Base-by-base conservation (phyloP, 2,888 invertebrate species). In the Leptinotarsa tumamoca region DNA sequence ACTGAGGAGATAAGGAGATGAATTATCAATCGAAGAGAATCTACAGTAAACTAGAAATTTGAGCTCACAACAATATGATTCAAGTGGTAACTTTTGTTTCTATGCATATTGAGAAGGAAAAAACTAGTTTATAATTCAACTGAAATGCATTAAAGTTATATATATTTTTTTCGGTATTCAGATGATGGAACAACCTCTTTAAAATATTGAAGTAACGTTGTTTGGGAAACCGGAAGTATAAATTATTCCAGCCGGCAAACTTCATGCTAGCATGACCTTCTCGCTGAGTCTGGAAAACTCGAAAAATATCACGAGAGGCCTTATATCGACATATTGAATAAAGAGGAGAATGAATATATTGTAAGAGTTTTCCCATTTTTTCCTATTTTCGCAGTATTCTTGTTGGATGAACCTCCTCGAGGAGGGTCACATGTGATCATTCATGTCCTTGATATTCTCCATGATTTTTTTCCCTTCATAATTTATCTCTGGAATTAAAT, bases 181-280 rank as follows among this genome's bases (percentile, higher is more conserved):
- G 14, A 14, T 33, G 13, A 56, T 56, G n/a, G 33, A 27, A 18
- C 69, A 56, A 69, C 58, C 33, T 58, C n/a, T 49, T 33, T 58
- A 4, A 69, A 69, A 69, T 69, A 69, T 69, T 69, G 14, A 69
- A 69, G 56, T 58, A 33, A 17, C 56, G 69, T 56, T 69, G 56
- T 69, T 17, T 58, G n/a, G 43, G 43, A 43, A 63, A 63, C n/a
- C 63, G 63, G 33, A 63, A 33, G 17, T 63, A 43, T 43, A 58
- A 70, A 70, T 51, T 70, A 70, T 58, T 61, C 33, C 58, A 61
- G 58, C 58, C 43, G 17, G 49, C 43, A 69, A 15, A 56, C 54
- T 56, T 61, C 61, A 27, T 23, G 63, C 33, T 70, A 17, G 43
- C 21, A 33, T 70, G 70, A 58, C 70, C 58, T 70, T 23, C 58